phyloP scores from a whole-genome alignment of 1,140 invertebrate genomes.

The Trachymyrmex septentrionalis region DNA sequence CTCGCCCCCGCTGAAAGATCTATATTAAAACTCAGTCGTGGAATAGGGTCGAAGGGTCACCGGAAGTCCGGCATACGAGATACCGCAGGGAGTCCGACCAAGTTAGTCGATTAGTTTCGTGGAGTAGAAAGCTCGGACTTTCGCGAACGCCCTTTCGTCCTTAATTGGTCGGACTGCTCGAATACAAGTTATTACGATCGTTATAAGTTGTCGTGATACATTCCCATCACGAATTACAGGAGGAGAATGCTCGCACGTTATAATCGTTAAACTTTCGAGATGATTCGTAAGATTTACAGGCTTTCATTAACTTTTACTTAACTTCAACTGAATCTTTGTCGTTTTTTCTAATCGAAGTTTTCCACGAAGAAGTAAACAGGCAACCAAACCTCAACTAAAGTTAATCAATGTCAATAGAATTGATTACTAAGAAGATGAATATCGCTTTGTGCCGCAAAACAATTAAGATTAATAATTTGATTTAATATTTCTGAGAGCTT shows the following conservation, averaged over 20 bases:
- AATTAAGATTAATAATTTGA: neutral
- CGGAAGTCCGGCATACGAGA: slow-evolving; percentile 70
- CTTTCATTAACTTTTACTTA: slow-evolving; percentile 2
- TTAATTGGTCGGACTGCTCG: slow-evolving; percentile 67
- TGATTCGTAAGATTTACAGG: slow-evolving; percentile 30
- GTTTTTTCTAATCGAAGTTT: slow-evolving; percentile 14
- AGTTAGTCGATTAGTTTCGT: slow-evolving; percentile 75
- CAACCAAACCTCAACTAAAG: neutral
- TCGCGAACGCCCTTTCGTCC: slow-evolving; percentile 43
- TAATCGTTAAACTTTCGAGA: slow-evolving; percentile 37
- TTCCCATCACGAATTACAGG: neutral
- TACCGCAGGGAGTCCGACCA: slow-evolving; percentile 69
- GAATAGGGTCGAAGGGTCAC: slow-evolving; percentile 69
- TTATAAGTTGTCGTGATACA: slow-evolving; percentile 63
- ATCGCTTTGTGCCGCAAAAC: neutral
- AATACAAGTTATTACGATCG: slow-evolving; percentile 61
- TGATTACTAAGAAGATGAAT: neutral
- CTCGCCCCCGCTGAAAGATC: slow-evolving; percentile 63
- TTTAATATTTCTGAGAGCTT: neutral
- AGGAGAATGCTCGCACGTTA: neutral
- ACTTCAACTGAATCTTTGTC: slow-evolving; percentile 3
- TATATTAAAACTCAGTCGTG: slow-evolving; percentile 73
- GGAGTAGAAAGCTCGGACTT: slow-evolving; percentile 65
- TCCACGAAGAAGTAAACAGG: neutral
- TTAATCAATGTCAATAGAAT: neutral